Evolutionary conservation across 2,888 invertebrate species (phyloP), one percentile per base, ranked within the genome.

Genomic region (Hirtodrosophila trivittata): DNA sequence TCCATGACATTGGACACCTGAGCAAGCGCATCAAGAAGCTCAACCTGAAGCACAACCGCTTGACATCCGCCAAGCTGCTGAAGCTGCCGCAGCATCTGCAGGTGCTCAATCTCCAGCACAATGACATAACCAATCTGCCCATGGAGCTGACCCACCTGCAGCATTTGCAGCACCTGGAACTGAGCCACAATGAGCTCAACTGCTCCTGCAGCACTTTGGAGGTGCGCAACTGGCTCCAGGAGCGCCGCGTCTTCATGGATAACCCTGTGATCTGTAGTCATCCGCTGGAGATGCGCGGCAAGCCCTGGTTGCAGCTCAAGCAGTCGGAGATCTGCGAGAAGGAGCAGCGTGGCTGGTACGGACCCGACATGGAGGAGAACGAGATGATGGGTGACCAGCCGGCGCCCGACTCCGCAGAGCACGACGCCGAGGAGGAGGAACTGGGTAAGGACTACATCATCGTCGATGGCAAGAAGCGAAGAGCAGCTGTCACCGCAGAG

Each of bases 191-290:
- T 87, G 93, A 93, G 30, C 91, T 96, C 4, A 92, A 93, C 75
- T 96, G 95, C 89, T 93, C 94, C 21, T 95, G 95, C 86, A 92
- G 93, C 66, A 94, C 94, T 56, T 89, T 95, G 56, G 91, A 92
- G 66, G 92, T 93, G 42, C 92, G 95, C 67, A 93, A 95, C 81
- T 92, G 92, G 73, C 89, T 95, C 72, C 86, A 93, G 42, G 89
- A 92, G 63, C 91, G 91, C 59, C 91, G 92, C 58, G 92, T 93
- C 12, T 92, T 91, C 51, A 92, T 93, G 75, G 92, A 93, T 86
- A 89, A 90, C 71, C 84, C 88, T 0, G 92, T 93, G 0, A 89
- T 91, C 71, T 94, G 95, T 89, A 89, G 88, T n/a, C 90, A 91
- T 47, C 94, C 94, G 0, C 32, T 68, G 14, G 92, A 92, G 69